Evolutionary conservation across 2,888 invertebrate species (phyloP).

Genomic region (Icerya purchasi): DNA sequence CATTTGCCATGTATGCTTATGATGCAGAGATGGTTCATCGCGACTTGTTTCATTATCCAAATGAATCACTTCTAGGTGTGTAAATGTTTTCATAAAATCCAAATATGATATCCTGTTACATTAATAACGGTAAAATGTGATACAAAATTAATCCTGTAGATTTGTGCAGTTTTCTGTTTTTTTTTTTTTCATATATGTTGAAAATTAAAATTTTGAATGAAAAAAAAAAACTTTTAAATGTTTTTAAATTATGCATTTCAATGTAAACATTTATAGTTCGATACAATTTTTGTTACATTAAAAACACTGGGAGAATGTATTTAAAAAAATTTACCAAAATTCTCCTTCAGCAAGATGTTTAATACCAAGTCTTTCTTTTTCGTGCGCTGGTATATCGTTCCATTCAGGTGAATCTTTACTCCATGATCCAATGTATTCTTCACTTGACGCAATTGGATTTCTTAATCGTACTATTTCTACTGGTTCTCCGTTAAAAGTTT

Average conservation of each 20-base stretch:
- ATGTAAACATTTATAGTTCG: too few species aligned
- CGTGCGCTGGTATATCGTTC: conserved; percentile 50
- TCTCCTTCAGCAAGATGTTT: conserved; percentile 45
- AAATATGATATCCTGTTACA: conserved; percentile 54
- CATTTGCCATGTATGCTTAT: conserved; percentile 69
- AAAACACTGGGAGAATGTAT: too few species aligned
- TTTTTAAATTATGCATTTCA: too few species aligned
- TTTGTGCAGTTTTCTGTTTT: too few species aligned
- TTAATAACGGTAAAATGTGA: too few species aligned
- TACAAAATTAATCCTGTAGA: too few species aligned
- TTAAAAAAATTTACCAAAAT: conserved; percentile 36
- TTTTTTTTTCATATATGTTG: too few species aligned
- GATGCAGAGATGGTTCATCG: conserved; percentile 57
- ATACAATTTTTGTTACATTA: too few species aligned
- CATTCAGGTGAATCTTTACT: conserved; percentile 45
- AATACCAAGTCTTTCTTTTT: conserved; percentile 44
- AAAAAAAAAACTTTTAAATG: too few species aligned
- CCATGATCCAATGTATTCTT: conserved; percentile 49
- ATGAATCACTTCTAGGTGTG: conserved; percentile 62
- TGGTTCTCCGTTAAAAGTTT: conserved; percentile 45
- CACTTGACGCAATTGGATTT: conserved; percentile 40
- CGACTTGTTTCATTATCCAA: conserved; percentile 67
- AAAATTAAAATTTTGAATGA: too few species aligned
- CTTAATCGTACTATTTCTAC: conserved; percentile 47
- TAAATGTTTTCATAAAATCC: conserved; percentile 63